Percentiles rank a stretch among this genome's conserved stretches.
Conservation (phyloP, 2,888 invertebrate genomes). For the Cenopis cana region DNA sequence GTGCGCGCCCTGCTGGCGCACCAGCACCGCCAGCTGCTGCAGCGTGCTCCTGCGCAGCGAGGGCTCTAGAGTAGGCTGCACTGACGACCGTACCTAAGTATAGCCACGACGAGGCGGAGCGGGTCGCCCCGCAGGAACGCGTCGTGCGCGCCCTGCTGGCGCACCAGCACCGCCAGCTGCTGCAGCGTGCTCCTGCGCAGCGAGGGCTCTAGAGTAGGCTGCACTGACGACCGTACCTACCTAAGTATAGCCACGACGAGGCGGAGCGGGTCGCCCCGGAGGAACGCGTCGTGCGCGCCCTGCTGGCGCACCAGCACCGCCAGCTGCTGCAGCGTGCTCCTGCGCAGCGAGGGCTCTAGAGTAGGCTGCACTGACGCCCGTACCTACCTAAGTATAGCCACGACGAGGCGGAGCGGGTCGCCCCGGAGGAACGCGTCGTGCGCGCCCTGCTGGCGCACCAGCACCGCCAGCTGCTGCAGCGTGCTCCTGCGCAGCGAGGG, state of each 20-base stretch:
- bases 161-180: slow-evolving; percentile 88
- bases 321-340: slow-evolving; percentile 88
- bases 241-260: not conserved
- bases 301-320: slow-evolving; percentile 88
- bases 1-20: too few species aligned
- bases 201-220: slow-evolving; percentile 86
- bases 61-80: slow-evolving; percentile 83
- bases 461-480: slow-evolving; percentile 87
- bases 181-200: slow-evolving; percentile 88
- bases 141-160: slow-evolving; percentile 86
- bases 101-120: not conserved
- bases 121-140: slow-evolving; percentile 86
- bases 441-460: slow-evolving; percentile 86
- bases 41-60: slow-evolving; percentile 88
- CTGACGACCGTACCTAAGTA: slow-evolving; percentile 44
- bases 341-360: slow-evolving; percentile 87
- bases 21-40: slow-evolving; percentile 74
- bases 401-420: slow-evolving; percentile 66
- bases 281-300: slow-evolving; percentile 85
- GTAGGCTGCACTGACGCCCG: slow-evolving; percentile 57
- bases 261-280: slow-evolving; percentile 80
- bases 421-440: slow-evolving; percentile 86
- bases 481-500: slow-evolving; percentile 88
- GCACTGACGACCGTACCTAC: slow-evolving; percentile 46
- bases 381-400: slow-evolving; percentile 47